Base-by-base conservation (phyloP, 2,113 vertebrate genomes). In the Eudyptes chrysolophus region DNA sequence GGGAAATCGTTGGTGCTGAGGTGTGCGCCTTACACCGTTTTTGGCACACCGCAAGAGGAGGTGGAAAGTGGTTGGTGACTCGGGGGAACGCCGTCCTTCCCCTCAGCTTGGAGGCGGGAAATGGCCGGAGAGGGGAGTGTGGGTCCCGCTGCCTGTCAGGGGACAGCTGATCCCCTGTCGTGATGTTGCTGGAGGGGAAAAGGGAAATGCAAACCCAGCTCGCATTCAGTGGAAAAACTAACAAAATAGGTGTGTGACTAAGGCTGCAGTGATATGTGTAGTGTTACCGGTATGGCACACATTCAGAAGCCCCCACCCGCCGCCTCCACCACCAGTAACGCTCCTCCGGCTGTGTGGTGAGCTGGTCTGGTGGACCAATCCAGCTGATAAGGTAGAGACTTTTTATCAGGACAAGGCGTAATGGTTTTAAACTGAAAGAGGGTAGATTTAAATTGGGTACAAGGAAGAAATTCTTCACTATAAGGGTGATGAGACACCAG, bases 101-200 rank as follows among this genome's bases (percentile, higher is more conserved):
- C 21, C 25, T 70, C 12, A 16, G 19, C 25, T 62, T 38, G 1
- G 18, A n/a, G 38, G 10, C 2, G 22, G 66, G 49, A 71, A 7
- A 20, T 54, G 55, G 15, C 7, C 0, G 2, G 5, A 20, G 21
- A 27, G 42, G 48, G 40, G 11, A 4, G 8, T 0, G 3, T 25
- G 48, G 18, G 15, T 16, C 27, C 27, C 4, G 0, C 15, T 10
- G 52, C 15, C 12, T n/a, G 51, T 10, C 9, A 1, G 42, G 4
- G 12, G 17, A 12, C 16, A 4, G 36, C 70, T 27, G 16, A 8
- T 30, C 8, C 44, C 26, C 16, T 49, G 21, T 16, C 7, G 3
- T 5, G 25, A 9, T 0, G 3, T 6, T 30, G 34, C 27, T 44
- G 60, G 19, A 55, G n/a, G 32, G 15, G 20, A 13, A 38, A 52